Evolutionary conservation across 2,113 vertebrate species (phyloP).

Genomic region (Aphyosemion australe): DNA sequence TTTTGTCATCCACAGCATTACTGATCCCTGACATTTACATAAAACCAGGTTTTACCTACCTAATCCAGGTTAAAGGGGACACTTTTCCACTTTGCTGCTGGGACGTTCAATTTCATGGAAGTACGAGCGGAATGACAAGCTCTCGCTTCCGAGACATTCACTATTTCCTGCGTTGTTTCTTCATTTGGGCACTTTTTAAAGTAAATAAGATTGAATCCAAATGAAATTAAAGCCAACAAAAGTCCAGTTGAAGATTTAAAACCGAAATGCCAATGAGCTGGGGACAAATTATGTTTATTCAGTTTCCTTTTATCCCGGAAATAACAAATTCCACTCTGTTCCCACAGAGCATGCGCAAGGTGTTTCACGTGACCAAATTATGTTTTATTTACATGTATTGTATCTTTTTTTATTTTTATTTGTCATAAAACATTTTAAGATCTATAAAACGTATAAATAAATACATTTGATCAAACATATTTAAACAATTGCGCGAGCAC

Average conservation of each 20-base stretch:
- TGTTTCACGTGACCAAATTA: conserved; percentile 18
- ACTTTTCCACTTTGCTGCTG: too few relatives aligned
- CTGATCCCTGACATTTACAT: neutral
- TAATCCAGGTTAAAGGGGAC: neutral
- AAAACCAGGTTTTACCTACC: conserved; percentile 10
- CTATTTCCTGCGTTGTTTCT: conserved; percentile 63
- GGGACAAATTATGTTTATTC: neutral
- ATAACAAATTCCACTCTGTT: neutral
- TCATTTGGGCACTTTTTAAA: conserved; percentile 34
- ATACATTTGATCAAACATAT: neutral
- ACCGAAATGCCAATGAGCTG: neutral
- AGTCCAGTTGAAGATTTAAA: neutral
- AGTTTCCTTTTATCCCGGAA: conserved; percentile 50
- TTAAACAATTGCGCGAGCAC: conserved; percentile 1
- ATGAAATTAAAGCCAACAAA: too few relatives aligned
- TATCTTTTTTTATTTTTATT: neutral
- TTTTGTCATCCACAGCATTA: neutral
- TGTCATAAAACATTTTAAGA: neutral
- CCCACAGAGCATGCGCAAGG: conserved; percentile 41
- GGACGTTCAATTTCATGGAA: neutral
- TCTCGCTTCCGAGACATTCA: conserved; percentile 44
- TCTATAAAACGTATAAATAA: neutral
- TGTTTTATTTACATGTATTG: neutral
- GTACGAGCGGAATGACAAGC: conserved; percentile 8
- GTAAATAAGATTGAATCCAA: neutral